A percentile compares a stretch with the other conserved stretches of the same genome.
Evolutionary conservation across 1,140 invertebrate species (phyloP).

Genomic region (Lepidurus packardi): DNA sequence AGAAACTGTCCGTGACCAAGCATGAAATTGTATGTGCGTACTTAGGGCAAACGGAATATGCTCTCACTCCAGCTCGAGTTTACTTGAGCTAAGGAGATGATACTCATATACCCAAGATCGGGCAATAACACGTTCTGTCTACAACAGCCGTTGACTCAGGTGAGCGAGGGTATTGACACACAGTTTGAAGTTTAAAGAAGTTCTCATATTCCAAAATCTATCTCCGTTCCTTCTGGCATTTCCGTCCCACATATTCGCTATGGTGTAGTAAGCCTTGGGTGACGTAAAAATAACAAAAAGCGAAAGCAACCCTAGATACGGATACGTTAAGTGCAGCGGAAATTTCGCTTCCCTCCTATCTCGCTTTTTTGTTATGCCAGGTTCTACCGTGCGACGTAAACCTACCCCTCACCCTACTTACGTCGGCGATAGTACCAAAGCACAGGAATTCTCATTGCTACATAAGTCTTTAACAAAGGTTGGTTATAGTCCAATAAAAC

Average conservation of each 20-base stretch:
- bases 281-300: background rate
- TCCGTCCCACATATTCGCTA: background rate
- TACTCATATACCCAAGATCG: background rate
- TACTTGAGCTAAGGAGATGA: constrained; percentile 2
- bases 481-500: background rate
- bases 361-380: too few species aligned
- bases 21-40: background rate
- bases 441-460: background rate
- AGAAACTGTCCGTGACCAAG: background rate
- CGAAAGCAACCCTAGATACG: too few species aligned
- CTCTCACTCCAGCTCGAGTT: background rate
- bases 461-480: background rate
- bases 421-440: too few species aligned
- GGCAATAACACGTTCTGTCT: background rate
- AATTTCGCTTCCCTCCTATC: too few species aligned
- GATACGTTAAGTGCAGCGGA: too few species aligned
- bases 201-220: background rate
- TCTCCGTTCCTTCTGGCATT: background rate
- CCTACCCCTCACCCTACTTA: too few species aligned
- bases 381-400: too few species aligned
- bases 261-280: background rate
- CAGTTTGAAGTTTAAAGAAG: background rate
- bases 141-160: constrained; percentile 17
- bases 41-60: background rate
- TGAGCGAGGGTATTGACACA: background rate